phyloP scores from a whole-genome alignment of 2,113 vertebrate genomes.

The Ochotona curzoniae region DNA sequence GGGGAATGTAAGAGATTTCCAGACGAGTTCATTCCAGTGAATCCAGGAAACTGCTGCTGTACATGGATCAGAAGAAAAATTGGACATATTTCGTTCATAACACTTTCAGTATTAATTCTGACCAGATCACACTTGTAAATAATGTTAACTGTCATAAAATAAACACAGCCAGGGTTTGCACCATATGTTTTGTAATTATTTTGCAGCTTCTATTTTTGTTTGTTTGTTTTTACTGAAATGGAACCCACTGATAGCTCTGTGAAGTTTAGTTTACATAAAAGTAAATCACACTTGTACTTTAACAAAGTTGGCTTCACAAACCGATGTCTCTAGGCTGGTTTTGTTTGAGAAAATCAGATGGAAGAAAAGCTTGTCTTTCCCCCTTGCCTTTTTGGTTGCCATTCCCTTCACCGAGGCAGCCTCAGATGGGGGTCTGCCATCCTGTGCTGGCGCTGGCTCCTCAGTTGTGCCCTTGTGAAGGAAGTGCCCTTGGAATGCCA shows the following conservation, averaged over 20 bases:
- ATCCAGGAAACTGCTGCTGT: conserved; percentile 66
- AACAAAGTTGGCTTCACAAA: conserved; percentile 64
- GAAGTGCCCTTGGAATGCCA: conserved; percentile 49
- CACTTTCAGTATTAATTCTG: conserved; percentile 83
- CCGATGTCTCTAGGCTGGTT: conserved; percentile 59
- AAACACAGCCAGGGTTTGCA: conserved; percentile 79
- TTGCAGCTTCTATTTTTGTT: conserved; percentile 74
- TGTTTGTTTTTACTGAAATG: conserved; percentile 83
- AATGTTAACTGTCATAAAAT: conserved; percentile 84
- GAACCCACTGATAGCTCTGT: conserved; percentile 75
- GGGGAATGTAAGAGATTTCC: conserved; percentile 57
- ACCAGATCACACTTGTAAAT: conserved; percentile 83
- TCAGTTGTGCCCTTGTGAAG: conserved; percentile 29
- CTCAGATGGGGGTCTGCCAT: conserved; percentile 19
- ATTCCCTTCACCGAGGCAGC: conserved; percentile 2
- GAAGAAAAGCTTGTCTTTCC: conserved; percentile 3
- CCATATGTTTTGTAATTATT: conserved; percentile 83
- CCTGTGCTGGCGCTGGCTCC: conserved; percentile 31
- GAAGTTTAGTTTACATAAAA: conserved; percentile 76
- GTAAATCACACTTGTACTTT: conserved; percentile 76
- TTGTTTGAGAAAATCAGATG: conserved; percentile 59
- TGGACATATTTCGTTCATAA: conserved; percentile 69
- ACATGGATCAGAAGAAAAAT: conserved; percentile 70
- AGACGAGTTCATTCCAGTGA: conserved; percentile 62
- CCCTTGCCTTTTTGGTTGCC: background rate